phyloP scores from a whole-genome alignment of 2,113 vertebrate species.

The Columba janthina region DNA sequence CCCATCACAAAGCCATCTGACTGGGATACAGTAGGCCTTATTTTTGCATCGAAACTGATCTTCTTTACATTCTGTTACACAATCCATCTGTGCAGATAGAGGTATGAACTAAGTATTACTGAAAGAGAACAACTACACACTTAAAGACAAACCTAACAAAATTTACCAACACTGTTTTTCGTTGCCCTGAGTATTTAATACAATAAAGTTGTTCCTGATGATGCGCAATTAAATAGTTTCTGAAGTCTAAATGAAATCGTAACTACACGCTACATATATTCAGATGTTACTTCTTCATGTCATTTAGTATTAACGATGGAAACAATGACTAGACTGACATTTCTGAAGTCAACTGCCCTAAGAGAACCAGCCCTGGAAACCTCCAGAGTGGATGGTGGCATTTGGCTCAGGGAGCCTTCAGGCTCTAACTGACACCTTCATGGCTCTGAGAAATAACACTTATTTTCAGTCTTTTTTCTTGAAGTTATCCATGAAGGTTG shows the following conservation, averaged over 20 bases:
- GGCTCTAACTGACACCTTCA: background rate
- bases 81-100: slow-evolving; percentile 83
- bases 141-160: background rate
- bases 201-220: background rate
- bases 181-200: background rate
- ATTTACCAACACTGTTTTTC: background rate
- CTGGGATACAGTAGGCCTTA: slow-evolving; percentile 91
- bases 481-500: background rate
- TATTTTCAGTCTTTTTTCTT: background rate
- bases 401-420: background rate
- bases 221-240: background rate
- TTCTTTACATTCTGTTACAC: slow-evolving; percentile 92
- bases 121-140: background rate
- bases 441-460: background rate
- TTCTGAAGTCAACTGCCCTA: background rate
- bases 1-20: slow-evolving; percentile 93
- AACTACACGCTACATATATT: background rate
- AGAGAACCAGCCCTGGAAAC: background rate
- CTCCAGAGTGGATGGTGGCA: background rate
- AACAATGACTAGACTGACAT: background rate
- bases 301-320: background rate
- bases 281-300: background rate
- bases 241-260: background rate
- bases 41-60: slow-evolving; percentile 93
- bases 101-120: background rate